Conservation (phyloP, 2,888 invertebrate genomes). For the Dasypogon diadema region DNA sequence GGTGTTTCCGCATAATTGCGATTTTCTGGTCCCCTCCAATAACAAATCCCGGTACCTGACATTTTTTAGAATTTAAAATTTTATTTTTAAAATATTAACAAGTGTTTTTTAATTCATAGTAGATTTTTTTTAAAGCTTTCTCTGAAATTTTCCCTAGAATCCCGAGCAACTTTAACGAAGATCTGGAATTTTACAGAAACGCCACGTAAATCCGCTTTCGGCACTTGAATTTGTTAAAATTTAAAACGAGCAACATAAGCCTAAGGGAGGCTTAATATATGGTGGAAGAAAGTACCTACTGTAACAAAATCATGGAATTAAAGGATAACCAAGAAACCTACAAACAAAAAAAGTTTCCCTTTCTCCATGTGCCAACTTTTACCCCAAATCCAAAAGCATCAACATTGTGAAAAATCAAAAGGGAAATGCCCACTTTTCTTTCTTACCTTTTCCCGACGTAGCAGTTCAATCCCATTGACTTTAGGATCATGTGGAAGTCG, state of each 20-base stretch:
- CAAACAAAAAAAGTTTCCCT: constrained; percentile 1
- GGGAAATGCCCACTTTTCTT: constrained; percentile 31
- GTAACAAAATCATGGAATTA: neutral
- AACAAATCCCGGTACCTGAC: constrained; percentile 28
- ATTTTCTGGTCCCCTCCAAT: constrained; percentile 6
- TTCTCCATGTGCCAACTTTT: neutral
- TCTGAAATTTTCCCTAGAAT: too few relatives aligned
- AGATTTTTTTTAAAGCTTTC: too few relatives aligned
- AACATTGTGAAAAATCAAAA: constrained; percentile 19
- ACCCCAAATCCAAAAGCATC: constrained; percentile 9
- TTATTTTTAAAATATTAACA: constrained; percentile 1
- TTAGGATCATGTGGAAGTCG: constrained; percentile 76
- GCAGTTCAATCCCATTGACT: constrained; percentile 75
- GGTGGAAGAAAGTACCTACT: neutral
- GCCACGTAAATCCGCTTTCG: neutral
- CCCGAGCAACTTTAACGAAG: too few relatives aligned
- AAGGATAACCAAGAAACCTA: constrained; percentile 16
- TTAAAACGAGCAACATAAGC: constrained; percentile 5
- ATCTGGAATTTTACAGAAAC: too few relatives aligned
- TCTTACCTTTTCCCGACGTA: constrained; percentile 80
- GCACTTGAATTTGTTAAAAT: constrained; percentile 26
- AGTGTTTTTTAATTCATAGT: too few relatives aligned
- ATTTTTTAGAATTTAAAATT: constrained; percentile 17
- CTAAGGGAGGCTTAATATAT: neutral
- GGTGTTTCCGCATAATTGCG: constrained; percentile 17